phyloP scores from a whole-genome alignment of 2,113 vertebrate species.

The Pogonocichla stellata region DNA sequence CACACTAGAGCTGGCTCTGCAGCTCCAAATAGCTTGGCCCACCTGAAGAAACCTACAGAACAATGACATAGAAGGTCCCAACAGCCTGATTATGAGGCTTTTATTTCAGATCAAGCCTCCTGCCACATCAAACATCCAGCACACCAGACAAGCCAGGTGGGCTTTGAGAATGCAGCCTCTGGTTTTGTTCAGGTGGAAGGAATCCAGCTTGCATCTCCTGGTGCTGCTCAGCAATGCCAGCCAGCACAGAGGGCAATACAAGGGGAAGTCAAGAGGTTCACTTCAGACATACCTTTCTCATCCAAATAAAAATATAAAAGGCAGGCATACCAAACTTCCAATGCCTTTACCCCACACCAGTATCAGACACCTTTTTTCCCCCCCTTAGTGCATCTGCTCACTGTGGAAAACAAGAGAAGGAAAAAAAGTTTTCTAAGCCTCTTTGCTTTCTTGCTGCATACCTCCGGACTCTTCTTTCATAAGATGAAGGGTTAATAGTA shows the following conservation, averaged over 20 bases:
- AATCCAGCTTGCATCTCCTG: background rate
- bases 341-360: background rate
- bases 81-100: background rate
- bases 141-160: fast-evolving
- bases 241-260: background rate
- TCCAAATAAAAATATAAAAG: background rate
- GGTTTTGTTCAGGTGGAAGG: background rate
- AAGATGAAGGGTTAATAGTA: background rate
- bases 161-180: background rate
- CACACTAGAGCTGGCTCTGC: background rate
- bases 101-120: background rate
- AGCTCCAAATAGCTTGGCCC: background rate
- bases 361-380: background rate
- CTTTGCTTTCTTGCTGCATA: background rate
- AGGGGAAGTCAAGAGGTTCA: background rate
- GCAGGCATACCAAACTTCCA: background rate
- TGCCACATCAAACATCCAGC: background rate
- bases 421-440: background rate
- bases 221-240: background rate
- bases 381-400: background rate
- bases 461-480: background rate
- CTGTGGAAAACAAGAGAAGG: background rate
- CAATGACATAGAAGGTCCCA: background rate
- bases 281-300: background rate
- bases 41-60: background rate